These are phyloP conservation scores for Torymus aiolomorphi DNA, from an alignment of 2,888 invertebrate species.

Conservation along the genomic window DNA sequence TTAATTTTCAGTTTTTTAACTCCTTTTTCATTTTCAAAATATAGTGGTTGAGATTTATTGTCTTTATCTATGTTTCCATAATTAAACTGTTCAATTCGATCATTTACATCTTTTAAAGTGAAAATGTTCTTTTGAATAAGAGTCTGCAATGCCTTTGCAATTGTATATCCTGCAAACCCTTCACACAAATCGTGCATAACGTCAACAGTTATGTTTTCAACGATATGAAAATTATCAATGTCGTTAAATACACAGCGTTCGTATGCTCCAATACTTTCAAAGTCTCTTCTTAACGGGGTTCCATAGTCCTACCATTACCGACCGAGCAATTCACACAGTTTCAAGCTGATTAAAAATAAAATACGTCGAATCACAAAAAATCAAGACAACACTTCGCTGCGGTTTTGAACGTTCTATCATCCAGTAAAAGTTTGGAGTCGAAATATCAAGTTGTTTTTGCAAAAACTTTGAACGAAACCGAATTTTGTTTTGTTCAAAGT, in stretches of 20 bases:
- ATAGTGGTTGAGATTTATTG: neutral
- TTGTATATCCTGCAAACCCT: neutral
- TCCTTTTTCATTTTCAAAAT: neutral
- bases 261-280: neutral
- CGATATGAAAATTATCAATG: slow-evolving; percentile 37
- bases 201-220: slow-evolving; percentile 22
- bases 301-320: too few relatives aligned
- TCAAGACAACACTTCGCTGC: too few relatives aligned
- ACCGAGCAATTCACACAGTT: too few relatives aligned
- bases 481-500: too few relatives aligned
- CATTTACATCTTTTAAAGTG: neutral
- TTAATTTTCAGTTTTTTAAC: neutral
- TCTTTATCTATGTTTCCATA: neutral
- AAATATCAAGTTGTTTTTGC: too few relatives aligned
- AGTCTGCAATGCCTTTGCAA: neutral
- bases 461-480: too few relatives aligned
- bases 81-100: neutral
- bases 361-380: too few relatives aligned
- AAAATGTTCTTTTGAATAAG: neutral
- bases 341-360: too few relatives aligned
- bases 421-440: too few relatives aligned
- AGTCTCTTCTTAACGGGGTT: too few relatives aligned
- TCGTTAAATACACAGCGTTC: slow-evolving; percentile 26
- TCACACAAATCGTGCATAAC: too few relatives aligned
- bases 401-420: too few relatives aligned